These are phyloP conservation scores for Cassiopea andromeda DNA, from an alignment of 30 jellyfish, hydroid and myxozoan species.

Conservation along the genomic window DNA sequence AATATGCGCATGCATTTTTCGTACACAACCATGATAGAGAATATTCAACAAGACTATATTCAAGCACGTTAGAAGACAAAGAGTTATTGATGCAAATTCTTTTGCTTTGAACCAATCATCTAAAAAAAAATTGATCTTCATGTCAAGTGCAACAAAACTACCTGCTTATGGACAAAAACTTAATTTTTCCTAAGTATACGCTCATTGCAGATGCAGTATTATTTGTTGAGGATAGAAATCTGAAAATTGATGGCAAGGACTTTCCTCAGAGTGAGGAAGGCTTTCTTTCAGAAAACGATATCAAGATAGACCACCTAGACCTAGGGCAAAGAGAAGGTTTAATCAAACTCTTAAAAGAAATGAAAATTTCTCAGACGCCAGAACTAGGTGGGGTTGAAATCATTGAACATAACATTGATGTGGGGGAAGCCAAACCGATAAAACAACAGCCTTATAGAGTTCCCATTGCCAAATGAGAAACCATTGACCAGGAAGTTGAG, in stretches of 20 bases:
- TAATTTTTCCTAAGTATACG: background rate
- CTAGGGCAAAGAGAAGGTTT: background rate
- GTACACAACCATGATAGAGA: no score
- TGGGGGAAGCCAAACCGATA: background rate
- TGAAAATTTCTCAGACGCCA: background rate
- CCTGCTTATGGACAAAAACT: background rate
- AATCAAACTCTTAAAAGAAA: background rate
- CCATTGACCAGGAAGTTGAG: conserved; percentile 34
- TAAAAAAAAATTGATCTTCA: no score
- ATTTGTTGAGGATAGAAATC: background rate
- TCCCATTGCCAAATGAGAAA: conserved; percentile 15
- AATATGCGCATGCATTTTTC: no score
- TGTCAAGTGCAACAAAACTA: no score
- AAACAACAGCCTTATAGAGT: conserved; percentile 49
- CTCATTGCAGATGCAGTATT: background rate
- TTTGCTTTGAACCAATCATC: no score
- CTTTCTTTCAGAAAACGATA: background rate
- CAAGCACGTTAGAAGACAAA: no score
- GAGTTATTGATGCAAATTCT: no score
- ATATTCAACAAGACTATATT: no score
- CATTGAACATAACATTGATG: background rate
- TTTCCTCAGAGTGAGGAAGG: background rate
- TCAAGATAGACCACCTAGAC: conserved; percentile 1
- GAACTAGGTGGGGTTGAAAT: background rate
- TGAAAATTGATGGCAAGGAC: background rate